phyloP scores from a whole-genome alignment of 2,113 vertebrate genomes.

The Campylomormyrus numenius region DNA sequence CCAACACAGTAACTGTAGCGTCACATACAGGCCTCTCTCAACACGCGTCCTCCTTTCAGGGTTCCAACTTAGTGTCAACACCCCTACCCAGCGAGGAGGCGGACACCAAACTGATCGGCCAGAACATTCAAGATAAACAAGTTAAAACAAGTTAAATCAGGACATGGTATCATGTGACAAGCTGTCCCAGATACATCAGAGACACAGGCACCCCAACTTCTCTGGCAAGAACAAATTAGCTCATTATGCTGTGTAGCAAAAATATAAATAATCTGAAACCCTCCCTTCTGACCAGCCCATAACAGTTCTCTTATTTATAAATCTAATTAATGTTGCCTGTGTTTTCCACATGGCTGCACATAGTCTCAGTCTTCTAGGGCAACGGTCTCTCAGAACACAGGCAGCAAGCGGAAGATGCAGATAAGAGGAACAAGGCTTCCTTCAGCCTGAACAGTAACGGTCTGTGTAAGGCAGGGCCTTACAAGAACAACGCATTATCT shows the following conservation, averaged over 20 bases:
- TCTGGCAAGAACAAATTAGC: background rate
- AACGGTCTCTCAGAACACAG: background rate
- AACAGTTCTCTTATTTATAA: background rate
- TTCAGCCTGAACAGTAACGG: background rate
- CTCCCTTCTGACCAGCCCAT: background rate
- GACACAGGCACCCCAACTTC: background rate
- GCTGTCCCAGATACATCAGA: background rate
- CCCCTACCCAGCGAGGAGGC: background rate
- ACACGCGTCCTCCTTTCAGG: background rate
- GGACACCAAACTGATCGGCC: background rate
- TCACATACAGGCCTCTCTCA: background rate
- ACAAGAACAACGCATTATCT: slow-evolving; percentile 14
- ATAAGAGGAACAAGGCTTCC: slow-evolving; percentile 4
- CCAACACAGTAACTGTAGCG: background rate
- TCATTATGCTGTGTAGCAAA: background rate
- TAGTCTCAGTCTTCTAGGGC: slow-evolving; percentile 16
- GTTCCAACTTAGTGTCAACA: background rate
- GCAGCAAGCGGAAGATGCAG: background rate
- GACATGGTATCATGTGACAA: background rate
- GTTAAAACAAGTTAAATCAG: background rate
- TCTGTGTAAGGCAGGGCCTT: background rate
- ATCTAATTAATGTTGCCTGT: background rate
- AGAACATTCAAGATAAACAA: background rate
- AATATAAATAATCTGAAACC: background rate
- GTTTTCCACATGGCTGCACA: background rate